phyloP scores from a whole-genome alignment of 2,797 vertebrate species.

The Enteromius afrohamiltoni region DNA sequence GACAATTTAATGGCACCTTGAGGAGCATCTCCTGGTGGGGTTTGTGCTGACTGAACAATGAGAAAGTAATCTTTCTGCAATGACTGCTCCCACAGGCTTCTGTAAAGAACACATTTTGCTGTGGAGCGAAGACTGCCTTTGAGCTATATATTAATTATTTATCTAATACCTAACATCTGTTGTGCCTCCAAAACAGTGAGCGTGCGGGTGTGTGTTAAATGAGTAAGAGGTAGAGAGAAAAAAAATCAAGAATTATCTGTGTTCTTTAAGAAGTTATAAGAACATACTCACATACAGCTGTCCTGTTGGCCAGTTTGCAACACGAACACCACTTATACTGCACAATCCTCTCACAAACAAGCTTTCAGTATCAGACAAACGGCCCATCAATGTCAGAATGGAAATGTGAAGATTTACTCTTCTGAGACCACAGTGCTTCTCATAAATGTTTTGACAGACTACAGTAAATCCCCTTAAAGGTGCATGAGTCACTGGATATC shows the following conservation, averaged over 20 bases:
- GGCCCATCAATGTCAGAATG: background rate
- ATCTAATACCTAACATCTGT: constrained; percentile 17
- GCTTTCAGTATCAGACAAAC: constrained; percentile 22
- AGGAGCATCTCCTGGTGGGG: constrained; percentile 20
- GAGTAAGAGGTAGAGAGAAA: background rate
- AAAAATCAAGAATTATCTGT: background rate
- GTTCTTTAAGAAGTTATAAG: constrained; percentile 6
- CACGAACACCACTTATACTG: background rate
- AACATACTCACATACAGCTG: background rate
- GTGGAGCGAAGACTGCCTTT: constrained; percentile 10
- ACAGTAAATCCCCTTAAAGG: constrained; percentile 37
- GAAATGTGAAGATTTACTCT: constrained; percentile 20
- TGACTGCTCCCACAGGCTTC: constrained; percentile 14
- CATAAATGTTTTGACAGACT: constrained; percentile 36
- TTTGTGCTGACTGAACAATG: constrained; percentile 37
- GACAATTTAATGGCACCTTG: constrained; percentile 10
- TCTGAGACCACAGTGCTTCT: constrained; percentile 5
- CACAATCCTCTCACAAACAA: constrained; percentile 23
- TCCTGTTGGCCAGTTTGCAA: background rate
- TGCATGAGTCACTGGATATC: constrained; percentile 15
- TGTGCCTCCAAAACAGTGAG: constrained; percentile 8
- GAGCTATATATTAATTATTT: constrained; percentile 43
- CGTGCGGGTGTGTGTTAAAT: background rate
- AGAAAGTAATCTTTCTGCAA: constrained; percentile 26
- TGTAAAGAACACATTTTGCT: constrained; percentile 8